A percentile compares a stretch with the other conserved stretches of the same genome.
Conservation (phyloP, 1,140 invertebrate species). For the Lucilia cuprina region DNA sequence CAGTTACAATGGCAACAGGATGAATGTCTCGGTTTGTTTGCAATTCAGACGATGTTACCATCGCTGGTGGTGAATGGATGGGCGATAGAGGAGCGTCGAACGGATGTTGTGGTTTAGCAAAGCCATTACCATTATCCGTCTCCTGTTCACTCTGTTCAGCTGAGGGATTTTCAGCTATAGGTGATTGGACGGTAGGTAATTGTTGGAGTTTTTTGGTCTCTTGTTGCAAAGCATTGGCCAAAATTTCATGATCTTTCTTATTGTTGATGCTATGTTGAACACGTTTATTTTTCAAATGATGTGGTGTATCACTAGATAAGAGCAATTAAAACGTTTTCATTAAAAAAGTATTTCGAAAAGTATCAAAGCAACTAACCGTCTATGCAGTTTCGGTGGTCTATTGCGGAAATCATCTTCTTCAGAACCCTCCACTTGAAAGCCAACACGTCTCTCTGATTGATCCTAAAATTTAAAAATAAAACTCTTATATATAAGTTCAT, state of each 20-base stretch:
- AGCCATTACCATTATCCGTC: slow-evolving; percentile 19
- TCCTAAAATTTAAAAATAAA: slow-evolving; percentile 43
- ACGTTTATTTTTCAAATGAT: slow-evolving; percentile 97
- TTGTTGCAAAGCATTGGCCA: slow-evolving; percentile 58
- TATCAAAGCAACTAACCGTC: slow-evolving; percentile 50
- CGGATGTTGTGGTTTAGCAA: slow-evolving; percentile 41
- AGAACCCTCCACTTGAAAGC: slow-evolving; percentile 56
- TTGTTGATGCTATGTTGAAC: slow-evolving; percentile 71
- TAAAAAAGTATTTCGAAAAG: not conserved
- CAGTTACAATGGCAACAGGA: not conserved
- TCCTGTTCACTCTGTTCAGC: slow-evolving; percentile 48
- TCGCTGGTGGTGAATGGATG: slow-evolving; percentile 44
- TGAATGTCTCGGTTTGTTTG: slow-evolving; percentile 31
- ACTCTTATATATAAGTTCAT: too few species aligned
- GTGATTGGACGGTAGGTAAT: slow-evolving; percentile 50
- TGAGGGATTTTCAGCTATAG: slow-evolving; percentile 54
- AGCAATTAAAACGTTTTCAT: not conserved
- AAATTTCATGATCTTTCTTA: slow-evolving; percentile 58
- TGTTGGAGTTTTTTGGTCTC: slow-evolving; percentile 47
- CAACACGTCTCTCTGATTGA: slow-evolving; percentile 53
- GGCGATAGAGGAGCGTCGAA: slow-evolving; percentile 56
- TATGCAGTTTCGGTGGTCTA: slow-evolving; percentile 57
- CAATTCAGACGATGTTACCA: slow-evolving; percentile 20
- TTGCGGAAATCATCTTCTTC: slow-evolving; percentile 60
- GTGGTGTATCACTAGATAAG: slow-evolving; percentile 87